A percentile compares a stretch with the other conserved stretches of the same genome.
Conservation (phyloP, 2,113 vertebrate genomes). For the Oceanites oceanicus region DNA sequence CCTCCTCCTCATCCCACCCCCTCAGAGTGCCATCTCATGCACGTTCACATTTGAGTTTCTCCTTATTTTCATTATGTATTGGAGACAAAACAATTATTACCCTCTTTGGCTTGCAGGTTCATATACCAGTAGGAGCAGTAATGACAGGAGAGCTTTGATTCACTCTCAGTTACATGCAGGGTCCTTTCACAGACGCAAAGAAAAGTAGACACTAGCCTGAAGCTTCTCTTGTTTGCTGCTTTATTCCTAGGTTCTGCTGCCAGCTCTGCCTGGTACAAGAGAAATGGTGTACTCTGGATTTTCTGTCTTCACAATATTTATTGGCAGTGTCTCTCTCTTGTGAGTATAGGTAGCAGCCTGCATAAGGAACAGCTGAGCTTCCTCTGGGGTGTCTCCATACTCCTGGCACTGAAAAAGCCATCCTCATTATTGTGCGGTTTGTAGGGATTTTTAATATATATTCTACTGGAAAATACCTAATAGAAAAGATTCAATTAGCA, state of each 20-base stretch:
- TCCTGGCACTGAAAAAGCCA: not conserved
- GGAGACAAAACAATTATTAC: not conserved
- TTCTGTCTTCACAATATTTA: not conserved
- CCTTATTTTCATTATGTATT: not conserved
- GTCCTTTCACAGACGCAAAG: not conserved
- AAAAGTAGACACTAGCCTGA: not conserved
- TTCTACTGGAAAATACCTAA: not conserved
- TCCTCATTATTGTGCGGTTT: not conserved
- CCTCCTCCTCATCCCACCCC: not conserved
- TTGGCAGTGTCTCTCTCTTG: not conserved
- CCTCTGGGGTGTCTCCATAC: not conserved
- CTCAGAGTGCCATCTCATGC: not conserved
- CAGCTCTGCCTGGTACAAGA: not conserved
- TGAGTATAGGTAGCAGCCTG: not conserved
- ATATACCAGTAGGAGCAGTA: not conserved
- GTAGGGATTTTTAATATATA: not conserved
- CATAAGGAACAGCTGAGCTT: not conserved
- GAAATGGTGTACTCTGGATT: not conserved
- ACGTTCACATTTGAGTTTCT: accelerated
- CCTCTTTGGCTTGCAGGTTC: not conserved
- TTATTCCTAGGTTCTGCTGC: not conserved
- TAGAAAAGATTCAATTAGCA: not conserved
- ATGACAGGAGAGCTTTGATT: not conserved
- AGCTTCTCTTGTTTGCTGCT: not conserved
- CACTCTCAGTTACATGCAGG: not conserved